A percentile compares a stretch with the other conserved stretches of the same genome.
Conservation (phyloP, 2,888 invertebrate genomes). For the Melinaea menophilus region DNA sequence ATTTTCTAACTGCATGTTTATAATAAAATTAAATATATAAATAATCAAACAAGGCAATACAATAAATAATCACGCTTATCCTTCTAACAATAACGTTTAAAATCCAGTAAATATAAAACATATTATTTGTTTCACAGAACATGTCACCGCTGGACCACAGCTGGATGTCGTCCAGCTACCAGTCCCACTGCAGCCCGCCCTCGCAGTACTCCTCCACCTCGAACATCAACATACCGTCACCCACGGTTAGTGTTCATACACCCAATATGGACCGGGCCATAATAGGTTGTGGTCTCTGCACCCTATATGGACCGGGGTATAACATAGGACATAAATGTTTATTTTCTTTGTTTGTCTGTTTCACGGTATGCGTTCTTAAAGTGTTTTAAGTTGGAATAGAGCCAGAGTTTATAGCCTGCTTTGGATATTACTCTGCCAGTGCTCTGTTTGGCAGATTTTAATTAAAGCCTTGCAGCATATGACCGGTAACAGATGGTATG, state of each 20-base stretch:
- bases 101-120: background rate
- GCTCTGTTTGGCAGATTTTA: too few relatives aligned
- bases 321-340: too few relatives aligned
- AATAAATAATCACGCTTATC: constrained; percentile 14
- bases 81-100: background rate
- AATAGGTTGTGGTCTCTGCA: too few relatives aligned
- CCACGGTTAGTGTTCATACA: constrained; percentile 70
- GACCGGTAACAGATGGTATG: too few relatives aligned
- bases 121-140: constrained; percentile 46
- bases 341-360: too few relatives aligned
- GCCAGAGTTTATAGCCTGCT: too few relatives aligned
- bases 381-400: too few relatives aligned
- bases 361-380: too few relatives aligned
- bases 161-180: constrained; percentile 79
- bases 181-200: constrained; percentile 76
- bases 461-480: too few relatives aligned
- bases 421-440: too few relatives aligned
- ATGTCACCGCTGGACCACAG: constrained; percentile 80
- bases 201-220: constrained; percentile 75
- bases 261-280: too few relatives aligned
- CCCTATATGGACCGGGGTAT: too few relatives aligned
- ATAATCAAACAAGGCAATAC: constrained; percentile 16
- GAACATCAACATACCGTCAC: constrained; percentile 79
- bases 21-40: background rate
- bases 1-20: constrained; percentile 44